phyloP scores from a whole-genome alignment of 2,888 invertebrate species.

The Temnothorax ravouxi region DNA sequence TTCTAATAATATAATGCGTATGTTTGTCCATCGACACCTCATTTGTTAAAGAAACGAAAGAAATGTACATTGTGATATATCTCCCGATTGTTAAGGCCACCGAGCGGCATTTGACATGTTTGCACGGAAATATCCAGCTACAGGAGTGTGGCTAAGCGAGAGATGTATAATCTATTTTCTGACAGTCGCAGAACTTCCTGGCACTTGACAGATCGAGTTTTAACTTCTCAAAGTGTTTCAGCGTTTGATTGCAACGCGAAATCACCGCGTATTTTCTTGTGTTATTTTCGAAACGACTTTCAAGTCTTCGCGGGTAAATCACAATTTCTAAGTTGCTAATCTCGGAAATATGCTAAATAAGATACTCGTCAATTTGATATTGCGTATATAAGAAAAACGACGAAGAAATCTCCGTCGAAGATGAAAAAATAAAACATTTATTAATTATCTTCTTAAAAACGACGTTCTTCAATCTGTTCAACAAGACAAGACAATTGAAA shows the following conservation, averaged over 20 bases:
- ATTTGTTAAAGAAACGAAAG: not conserved
- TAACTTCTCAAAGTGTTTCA: conserved; percentile 25
- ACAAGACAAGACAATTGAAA: not conserved
- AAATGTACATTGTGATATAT: not conserved
- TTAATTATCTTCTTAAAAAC: not conserved
- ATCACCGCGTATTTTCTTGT: not conserved
- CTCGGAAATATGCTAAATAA: not conserved
- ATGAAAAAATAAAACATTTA: not conserved
- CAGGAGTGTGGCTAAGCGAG: conserved; percentile 15
- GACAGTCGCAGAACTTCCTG: conserved; percentile 40
- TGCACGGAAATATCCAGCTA: conserved; percentile 36
- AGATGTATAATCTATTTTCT: conserved; percentile 24
- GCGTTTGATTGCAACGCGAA: not conserved
- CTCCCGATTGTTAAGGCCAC: conserved; percentile 7
- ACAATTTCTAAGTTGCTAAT: not conserved
- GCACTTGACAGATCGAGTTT: conserved; percentile 24
- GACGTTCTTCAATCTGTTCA: not conserved
- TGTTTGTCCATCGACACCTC: not conserved
- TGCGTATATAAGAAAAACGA: not conserved
- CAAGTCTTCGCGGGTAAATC: not conserved
- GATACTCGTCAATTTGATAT: not conserved
- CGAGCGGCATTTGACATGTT: conserved; percentile 27
- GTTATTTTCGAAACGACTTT: not conserved
- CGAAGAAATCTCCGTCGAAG: not conserved
- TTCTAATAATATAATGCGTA: not conserved